These are phyloP conservation scores for Pelosia muscerda DNA, from an alignment of 2,888 invertebrate species.

Conservation along the genomic window DNA sequence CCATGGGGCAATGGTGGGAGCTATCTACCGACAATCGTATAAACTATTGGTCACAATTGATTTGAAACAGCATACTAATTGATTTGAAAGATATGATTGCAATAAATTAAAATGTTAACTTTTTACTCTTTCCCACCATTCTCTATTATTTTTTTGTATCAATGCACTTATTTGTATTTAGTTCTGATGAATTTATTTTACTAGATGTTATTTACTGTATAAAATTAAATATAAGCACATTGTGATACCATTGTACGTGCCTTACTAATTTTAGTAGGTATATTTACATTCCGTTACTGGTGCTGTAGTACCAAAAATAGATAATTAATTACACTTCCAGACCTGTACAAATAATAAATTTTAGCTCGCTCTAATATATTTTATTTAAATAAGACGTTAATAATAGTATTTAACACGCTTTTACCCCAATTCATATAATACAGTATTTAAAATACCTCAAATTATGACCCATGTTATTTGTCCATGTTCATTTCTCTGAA, in stretches of 20 bases:
- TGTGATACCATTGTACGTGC: constrained; percentile 69
- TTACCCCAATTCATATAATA: neutral
- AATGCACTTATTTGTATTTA: neutral
- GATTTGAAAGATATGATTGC: too few species aligned
- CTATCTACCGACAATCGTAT: too few species aligned
- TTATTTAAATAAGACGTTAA: neutral
- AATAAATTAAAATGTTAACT: too few species aligned
- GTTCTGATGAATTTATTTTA: constrained; percentile 20
- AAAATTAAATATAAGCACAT: constrained; percentile 52
- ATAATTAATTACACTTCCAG: neutral
- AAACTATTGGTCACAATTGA: too few species aligned
- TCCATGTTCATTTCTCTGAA: neutral
- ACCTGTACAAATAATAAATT: neutral
- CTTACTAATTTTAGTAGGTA: constrained; percentile 50
- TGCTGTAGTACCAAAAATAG: constrained; percentile 37
- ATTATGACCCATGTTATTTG: neutral
- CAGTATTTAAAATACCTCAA: neutral
- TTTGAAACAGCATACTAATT: too few species aligned
- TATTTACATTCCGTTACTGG: constrained; percentile 43
- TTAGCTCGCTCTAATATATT: too few species aligned
- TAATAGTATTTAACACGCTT: neutral
- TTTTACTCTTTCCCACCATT: neutral
- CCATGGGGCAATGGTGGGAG: too few species aligned
- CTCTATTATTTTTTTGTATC: neutral
- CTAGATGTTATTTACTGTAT: constrained; percentile 11